These are phyloP conservation scores for Platanista minor DNA, from an alignment of 2,113 vertebrate species.

Conservation along the genomic window DNA sequence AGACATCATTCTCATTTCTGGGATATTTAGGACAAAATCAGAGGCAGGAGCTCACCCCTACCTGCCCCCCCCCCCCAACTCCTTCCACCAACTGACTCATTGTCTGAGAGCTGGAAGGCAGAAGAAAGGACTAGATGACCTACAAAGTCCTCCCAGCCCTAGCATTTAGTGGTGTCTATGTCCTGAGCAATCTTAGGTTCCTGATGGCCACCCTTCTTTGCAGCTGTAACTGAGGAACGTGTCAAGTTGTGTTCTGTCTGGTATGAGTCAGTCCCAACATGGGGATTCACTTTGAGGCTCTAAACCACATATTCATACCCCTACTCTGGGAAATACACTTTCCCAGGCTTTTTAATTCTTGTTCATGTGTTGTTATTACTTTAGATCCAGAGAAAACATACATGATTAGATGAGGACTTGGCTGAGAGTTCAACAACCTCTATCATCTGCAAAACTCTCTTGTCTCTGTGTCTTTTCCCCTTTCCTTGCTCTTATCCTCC, in stretches of 20 bases:
- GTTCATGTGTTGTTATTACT: background rate
- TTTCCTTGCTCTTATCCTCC: background rate
- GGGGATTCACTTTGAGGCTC: background rate
- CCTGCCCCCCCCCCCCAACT: fast-evolving
- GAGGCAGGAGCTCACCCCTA: background rate
- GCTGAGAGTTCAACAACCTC: background rate
- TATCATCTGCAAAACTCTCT: background rate
- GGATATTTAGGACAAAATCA: background rate
- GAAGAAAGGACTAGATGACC: background rate
- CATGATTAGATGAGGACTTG: background rate
- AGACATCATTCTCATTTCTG: background rate
- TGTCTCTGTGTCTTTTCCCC: background rate
- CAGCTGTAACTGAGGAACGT: background rate
- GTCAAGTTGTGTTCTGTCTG: background rate
- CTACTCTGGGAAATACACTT: background rate
- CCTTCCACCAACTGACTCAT: background rate
- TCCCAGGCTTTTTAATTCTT: background rate
- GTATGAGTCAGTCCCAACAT: background rate
- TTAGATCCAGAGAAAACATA: background rate
- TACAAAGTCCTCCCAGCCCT: too few species aligned
- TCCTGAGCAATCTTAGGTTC: background rate
- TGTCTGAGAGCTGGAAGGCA: background rate
- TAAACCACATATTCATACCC: background rate
- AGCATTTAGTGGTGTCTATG: background rate
- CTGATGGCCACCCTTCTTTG: background rate